Percentiles rank a stretch among this genome's conserved stretches.
Evolutionary conservation across 2,797 vertebrate genomes (phyloP).

Genomic region (Pseudocheirus occidentalis): DNA sequence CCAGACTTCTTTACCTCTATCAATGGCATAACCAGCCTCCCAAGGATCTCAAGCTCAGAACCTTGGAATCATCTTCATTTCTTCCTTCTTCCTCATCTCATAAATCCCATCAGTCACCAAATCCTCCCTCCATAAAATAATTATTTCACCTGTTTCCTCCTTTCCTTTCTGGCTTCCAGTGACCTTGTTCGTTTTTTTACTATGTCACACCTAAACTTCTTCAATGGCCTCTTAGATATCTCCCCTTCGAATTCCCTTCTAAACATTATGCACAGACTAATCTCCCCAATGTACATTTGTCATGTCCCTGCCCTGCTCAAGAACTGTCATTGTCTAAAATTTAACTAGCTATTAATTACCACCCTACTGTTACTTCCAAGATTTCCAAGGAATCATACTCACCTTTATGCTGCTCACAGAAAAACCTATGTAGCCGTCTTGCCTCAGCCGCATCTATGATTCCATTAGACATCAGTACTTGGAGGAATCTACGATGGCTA

Average conservation of each 20-base stretch:
- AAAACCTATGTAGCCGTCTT: conserved; percentile 84
- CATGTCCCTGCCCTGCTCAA: not conserved
- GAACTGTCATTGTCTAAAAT: not conserved
- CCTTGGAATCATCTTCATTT: not conserved
- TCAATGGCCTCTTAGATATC: not conserved
- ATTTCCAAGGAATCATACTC: conserved; percentile 41
- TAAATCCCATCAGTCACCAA: not conserved
- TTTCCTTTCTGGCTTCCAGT: not conserved
- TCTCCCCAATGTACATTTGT: not conserved
- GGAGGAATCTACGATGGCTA: conserved; percentile 92
- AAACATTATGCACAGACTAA: not conserved
- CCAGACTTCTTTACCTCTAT: not conserved
- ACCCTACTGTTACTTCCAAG: not conserved
- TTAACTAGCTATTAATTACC: not conserved
- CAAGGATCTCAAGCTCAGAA: not conserved
- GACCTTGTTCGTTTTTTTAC: not conserved
- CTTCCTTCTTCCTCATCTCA: not conserved
- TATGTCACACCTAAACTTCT: not conserved
- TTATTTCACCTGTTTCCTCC: not conserved
- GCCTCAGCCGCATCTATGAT: conserved; percentile 87
- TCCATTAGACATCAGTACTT: conserved; percentile 91
- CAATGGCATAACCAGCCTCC: not conserved
- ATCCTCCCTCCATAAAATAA: not conserved
- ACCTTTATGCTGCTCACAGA: conserved; percentile 90
- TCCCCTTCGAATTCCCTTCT: not conserved